Conservation (phyloP, 1,140 invertebrate genomes). For the Formica exsecta region DNA sequence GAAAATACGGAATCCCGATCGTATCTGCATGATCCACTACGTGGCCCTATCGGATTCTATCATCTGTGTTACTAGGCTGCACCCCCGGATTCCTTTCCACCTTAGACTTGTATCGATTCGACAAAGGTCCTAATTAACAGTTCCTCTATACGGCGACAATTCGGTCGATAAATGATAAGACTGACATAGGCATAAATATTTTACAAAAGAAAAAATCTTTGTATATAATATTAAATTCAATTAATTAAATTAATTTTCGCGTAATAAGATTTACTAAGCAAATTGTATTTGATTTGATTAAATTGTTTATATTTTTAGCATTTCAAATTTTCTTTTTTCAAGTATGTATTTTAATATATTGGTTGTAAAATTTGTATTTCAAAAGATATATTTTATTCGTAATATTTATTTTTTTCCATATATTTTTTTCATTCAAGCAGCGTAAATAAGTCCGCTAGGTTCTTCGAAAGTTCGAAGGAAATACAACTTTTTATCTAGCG, state of each 20-base stretch:
- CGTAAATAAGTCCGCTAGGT: not conserved
- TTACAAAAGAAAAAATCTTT: not conserved
- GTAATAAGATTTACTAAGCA: not conserved
- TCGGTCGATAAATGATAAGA: not conserved
- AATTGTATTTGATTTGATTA: not conserved
- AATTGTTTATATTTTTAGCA: not conserved
- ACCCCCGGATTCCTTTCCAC: slow-evolving; percentile 6
- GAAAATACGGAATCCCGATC: slow-evolving; percentile 48
- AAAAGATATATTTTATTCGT: not conserved
- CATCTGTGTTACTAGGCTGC: slow-evolving; percentile 53
- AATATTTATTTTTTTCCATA: not conserved
- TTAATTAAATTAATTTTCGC: not conserved
- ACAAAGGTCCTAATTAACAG: slow-evolving; percentile 57
- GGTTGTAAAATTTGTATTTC: not conserved
- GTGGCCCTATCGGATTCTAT: slow-evolving; percentile 28
- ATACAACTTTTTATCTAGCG: not conserved
- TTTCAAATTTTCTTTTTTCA: not conserved
- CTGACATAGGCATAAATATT: not conserved
- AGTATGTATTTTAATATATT: not conserved
- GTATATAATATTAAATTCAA: not conserved
- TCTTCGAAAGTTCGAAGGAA: not conserved
- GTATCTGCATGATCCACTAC: slow-evolving; percentile 53
- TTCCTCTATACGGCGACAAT: slow-evolving; percentile 10
- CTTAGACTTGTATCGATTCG: slow-evolving; percentile 43
- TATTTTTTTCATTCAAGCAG: not conserved